Percentiles rank a stretch among this genome's conserved stretches.
Evolutionary conservation across 2,888 invertebrate genomes (phyloP).

Genomic region (Thera obeliscata): DNA sequence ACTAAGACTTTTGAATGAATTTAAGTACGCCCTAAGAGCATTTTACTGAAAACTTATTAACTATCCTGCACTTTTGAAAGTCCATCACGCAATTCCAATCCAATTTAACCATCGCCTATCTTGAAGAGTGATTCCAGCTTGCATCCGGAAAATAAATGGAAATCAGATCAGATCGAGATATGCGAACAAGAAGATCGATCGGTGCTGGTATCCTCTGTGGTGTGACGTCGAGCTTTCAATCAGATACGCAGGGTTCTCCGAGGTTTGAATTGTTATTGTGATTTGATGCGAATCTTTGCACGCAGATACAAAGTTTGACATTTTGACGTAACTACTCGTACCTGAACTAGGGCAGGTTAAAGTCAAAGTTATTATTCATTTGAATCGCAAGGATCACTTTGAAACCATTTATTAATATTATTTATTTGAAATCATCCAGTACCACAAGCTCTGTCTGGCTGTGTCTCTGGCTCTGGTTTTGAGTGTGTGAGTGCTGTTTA

Average conservation of each 20-base stretch:
- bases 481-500: no score
- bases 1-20: neutral
- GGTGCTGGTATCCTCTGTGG: constrained; percentile 5
- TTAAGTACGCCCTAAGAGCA: neutral
- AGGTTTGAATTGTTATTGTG: constrained; percentile 14
- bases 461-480: no score
- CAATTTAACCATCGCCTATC: constrained; percentile 28
- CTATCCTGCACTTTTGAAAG: constrained; percentile 16
- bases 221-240: constrained; percentile 18
- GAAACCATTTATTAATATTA: no score
- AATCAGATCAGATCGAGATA: constrained; percentile 31
- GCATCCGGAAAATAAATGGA: constrained; percentile 30
- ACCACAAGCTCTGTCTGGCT: no score
- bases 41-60: constrained; percentile 15
- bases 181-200: constrained; percentile 27
- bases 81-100: constrained; percentile 14
- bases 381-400: no score
- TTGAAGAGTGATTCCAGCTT: constrained; percentile 24
- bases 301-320: neutral
- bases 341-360: no score
- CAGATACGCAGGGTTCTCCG: neutral
- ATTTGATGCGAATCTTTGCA: constrained; percentile 9
- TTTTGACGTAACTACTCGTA: neutral
- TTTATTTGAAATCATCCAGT: no score
- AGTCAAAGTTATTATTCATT: no score